phyloP scores from a whole-genome alignment of 2,113 vertebrate genomes.

The Podilymbus podiceps region DNA sequence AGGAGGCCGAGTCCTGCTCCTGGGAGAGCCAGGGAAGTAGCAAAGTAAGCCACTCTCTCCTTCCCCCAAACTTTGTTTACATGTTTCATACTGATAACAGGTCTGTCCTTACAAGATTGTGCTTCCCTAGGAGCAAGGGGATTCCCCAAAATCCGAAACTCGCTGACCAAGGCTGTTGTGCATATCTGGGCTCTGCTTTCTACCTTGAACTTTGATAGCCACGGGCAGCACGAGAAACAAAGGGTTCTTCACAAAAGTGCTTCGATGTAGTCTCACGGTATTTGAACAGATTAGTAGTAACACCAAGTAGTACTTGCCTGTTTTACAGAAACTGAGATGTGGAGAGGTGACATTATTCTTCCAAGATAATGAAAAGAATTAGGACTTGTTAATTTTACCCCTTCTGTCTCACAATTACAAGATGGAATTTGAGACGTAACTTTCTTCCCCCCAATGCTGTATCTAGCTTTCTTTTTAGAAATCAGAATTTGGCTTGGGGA shows the following conservation, averaged over 20 bases:
- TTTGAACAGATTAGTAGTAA: background rate
- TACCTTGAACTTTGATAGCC: background rate
- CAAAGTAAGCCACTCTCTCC: slow-evolving; percentile 78
- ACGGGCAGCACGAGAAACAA: background rate
- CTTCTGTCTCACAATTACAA: background rate
- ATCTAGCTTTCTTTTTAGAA: background rate
- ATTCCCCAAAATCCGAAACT: background rate
- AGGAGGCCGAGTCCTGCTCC: slow-evolving; percentile 75
- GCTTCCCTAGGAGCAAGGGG: background rate
- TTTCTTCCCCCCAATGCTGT: rapidly evolving
- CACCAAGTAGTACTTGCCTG: background rate
- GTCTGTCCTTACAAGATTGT: background rate
- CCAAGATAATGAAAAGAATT: background rate
- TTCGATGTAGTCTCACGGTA: background rate
- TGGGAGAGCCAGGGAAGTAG: slow-evolving; percentile 81
- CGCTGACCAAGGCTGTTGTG: background rate
- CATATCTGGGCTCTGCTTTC: background rate
- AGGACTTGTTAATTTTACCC: background rate
- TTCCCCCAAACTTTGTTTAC: background rate
- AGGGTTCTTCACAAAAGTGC: background rate
- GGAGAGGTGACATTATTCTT: background rate
- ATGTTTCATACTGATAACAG: background rate
- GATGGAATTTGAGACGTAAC: background rate
- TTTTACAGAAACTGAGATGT: background rate
- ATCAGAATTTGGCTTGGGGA: background rate